Evolutionary conservation across 2,888 invertebrate species (phyloP), one percentile per base, ranked within the genome.

Genomic region (Chymomyza procnemis): DNA sequence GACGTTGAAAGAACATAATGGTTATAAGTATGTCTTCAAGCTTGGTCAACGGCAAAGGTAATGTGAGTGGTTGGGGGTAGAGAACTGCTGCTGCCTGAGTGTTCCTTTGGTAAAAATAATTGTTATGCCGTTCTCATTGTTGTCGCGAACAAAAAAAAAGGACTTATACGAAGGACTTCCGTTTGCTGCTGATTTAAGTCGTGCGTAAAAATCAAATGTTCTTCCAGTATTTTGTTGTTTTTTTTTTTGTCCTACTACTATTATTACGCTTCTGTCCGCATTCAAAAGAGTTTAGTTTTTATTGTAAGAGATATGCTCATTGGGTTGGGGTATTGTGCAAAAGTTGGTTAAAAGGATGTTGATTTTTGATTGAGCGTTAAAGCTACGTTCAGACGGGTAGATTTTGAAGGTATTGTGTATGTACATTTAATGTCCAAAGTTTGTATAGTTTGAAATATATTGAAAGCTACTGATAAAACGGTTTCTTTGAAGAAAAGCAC

Each of bases 101-200:
- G 4, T 60, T 71, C 30, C 56, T 64, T 61, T 61, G 67, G 30
- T 67, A 60, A 69, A 54, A 66, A 70, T 76, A 74, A 86, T 72
- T 75, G 70, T 80, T 66, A 69, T 67, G 54, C 69, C 69, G 70
- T 71, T 79, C 70, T 71, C 61, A 74, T 85, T 78, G 79, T 56
- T 56, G 26, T 30, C 4, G 56, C 67, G 73, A 70, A 66, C 71
- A 60, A 61, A 70, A 56, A 78, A 73, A 80, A 67, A 73, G 75
- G 8, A 26, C n/a, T n/a, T n/a, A 26, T 3, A 26, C 12, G 34
- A 41, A 74, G 67, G 72, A 78, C 81, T 74, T 81, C 81, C 84
- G 76, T 65, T 70, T 52, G 61, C 60, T 34, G 16, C 62, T 65
- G 52, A 14, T 21, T 54, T 22, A 16, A 14, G 26, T 56, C 56